These are phyloP conservation scores for Agrochola circellaris DNA, from an alignment of 2,888 invertebrate genomes.

Conservation along the genomic window DNA sequence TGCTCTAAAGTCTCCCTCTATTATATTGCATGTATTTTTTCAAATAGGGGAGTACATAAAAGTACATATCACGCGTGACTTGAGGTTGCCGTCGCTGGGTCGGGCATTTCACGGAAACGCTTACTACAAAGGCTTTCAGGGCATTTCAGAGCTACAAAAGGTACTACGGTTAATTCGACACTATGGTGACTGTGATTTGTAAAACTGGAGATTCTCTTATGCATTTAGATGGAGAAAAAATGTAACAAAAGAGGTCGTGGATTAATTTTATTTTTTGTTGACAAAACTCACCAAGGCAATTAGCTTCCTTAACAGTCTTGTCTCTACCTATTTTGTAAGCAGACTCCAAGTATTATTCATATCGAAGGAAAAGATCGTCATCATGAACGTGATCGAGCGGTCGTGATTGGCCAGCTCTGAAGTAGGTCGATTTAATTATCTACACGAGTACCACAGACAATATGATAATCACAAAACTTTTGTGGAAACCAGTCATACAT, in stretches of 20 bases:
- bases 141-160: slow-evolving; percentile 74
- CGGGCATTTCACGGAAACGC: slow-evolving; percentile 70
- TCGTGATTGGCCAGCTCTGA: too few species aligned
- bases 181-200: slow-evolving; percentile 51
- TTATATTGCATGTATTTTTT: slow-evolving; percentile 40
- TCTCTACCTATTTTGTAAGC: neutral
- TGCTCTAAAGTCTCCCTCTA: neutral
- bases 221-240: neutral
- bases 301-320: neutral
- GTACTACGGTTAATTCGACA: slow-evolving; percentile 64
- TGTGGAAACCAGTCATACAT: too few species aligned
- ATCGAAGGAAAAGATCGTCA: neutral
- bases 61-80: slow-evolving; percentile 22
- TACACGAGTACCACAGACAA: neutral
- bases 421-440: neutral
- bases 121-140: slow-evolving; percentile 73
- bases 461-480: neutral
- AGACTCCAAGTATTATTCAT: neutral
- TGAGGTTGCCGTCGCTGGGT: slow-evolving; percentile 43
- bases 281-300: neutral
- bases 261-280: neutral
- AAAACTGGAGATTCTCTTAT: neutral
- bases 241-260: neutral
- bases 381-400: too few species aligned
- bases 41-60: slow-evolving; percentile 5